Base-by-base conservation (phyloP, 1,140 invertebrate genomes). In the Drosophila ercepeae region DNA sequence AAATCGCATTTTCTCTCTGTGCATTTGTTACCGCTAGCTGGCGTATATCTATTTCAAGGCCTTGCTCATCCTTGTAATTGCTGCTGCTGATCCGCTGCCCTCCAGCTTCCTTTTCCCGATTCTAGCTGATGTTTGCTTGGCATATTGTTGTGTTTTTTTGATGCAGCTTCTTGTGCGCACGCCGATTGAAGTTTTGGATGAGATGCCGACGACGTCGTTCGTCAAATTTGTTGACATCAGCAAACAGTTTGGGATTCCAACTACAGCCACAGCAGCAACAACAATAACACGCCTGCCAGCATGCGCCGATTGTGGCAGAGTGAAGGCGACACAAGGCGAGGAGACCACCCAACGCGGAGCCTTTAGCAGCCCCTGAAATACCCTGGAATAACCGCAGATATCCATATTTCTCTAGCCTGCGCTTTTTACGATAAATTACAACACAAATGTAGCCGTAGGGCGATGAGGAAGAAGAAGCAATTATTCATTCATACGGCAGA, bases 181-280 rank as follows among this genome's bases (percentile, higher is more conserved):
- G 68, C 45, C 88, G 75, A 90, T 90, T 90, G 88, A 90, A 90
- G 88, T 90, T 90, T 82, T 67, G 63, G 63, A 67, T 64, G 60
- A 65, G 48, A 67, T 89, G 68, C 81, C 81, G 79, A 82, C 67
- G 57, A 61, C 75, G 76, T 78, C 84, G 76, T 90, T 90, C 83
- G 82, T 90, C 88, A 90, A 78, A 72, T 79, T 75, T 88, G 89
- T 90, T 89, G 83, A 83, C 83, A 89, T 88, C 83, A 88, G 83
- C 83, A 88, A 88, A 78, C 77, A 84, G 63, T 76, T 81, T 60
- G 57, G 69, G 74, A 72, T 59, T 67, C 51, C 42, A 14, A 42
- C 57, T 18, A 16, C 65, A 46, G 41, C 63, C 36, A 36, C 75
- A 71, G 36, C 70, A 69, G 39, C 59, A 71, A 36, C 53, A 44